These are phyloP conservation scores for Chymomyza caudatula DNA, from an alignment of 2,888 invertebrate species.

Conservation along the genomic window DNA sequence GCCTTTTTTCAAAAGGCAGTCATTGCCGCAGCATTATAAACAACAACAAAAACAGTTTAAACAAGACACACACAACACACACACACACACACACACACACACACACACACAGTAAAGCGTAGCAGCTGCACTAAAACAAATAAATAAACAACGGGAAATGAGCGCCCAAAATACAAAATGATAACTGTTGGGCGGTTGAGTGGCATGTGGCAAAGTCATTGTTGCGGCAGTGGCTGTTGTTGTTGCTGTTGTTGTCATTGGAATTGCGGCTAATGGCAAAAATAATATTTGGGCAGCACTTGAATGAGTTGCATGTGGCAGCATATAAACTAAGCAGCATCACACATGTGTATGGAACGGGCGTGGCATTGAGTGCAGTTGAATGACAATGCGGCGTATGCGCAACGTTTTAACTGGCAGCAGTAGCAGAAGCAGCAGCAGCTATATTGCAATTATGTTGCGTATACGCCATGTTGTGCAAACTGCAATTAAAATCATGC, in stretches of 20 bases:
- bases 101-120: constrained; percentile 12
- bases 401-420: too few species aligned
- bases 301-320: neutral
- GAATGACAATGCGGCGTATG: constrained; percentile 43
- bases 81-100: constrained; percentile 15
- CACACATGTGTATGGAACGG: neutral
- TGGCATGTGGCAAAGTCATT: neutral
- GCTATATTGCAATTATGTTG: constrained; percentile 38
- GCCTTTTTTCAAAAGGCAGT: neutral
- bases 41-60: neutral
- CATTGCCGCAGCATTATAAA: neutral
- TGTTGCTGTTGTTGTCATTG: neutral
- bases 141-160: constrained; percentile 38
- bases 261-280: constrained; percentile 30
- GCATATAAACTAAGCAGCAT: neutral
- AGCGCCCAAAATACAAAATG: constrained; percentile 21
- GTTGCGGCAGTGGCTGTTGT: neutral
- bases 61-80: constrained; percentile 8
- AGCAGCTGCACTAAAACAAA: constrained; percentile 24
- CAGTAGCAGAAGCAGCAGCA: constrained; percentile 53
- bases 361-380: constrained; percentile 26
- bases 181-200: constrained; percentile 17
- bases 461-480: constrained; percentile 43
- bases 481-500: constrained; percentile 74
- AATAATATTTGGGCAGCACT: constrained; percentile 48